Percentiles rank a stretch among this genome's conserved stretches.
These are phyloP conservation scores for Alauda arvensis DNA, from an alignment of 2,797 vertebrate species.

Conservation along the genomic window DNA sequence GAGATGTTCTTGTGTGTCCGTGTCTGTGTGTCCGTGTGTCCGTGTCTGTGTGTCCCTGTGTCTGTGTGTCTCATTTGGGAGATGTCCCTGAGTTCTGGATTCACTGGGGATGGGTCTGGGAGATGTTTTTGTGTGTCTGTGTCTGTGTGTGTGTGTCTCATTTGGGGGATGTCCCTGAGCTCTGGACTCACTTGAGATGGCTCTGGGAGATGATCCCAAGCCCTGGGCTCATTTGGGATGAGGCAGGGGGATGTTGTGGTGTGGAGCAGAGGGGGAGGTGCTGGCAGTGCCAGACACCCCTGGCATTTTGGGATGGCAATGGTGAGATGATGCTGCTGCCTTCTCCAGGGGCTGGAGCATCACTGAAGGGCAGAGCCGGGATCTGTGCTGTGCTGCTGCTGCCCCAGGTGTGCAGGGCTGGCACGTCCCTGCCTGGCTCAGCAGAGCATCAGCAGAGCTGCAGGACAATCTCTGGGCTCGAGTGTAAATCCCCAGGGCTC, in stretches of 20 bases:
- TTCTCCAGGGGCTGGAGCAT: not conserved
- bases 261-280: not conserved
- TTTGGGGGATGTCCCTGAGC: fast-evolving
- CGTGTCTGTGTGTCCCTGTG: no score
- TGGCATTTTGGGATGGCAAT: not conserved
- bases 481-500: slow-evolving; percentile 39
- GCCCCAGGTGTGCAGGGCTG: not conserved
- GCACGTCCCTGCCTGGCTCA: not conserved
- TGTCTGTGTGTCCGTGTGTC: no score
- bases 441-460: not conserved
- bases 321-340: not conserved
- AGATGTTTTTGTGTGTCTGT: no score
- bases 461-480: not conserved
- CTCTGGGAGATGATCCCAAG: fast-evolving
- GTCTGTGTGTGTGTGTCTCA: no score
- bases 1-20: not conserved
- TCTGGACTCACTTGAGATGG: fast-evolving
- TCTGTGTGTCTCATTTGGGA: no score
- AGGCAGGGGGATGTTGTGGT: fast-evolving
- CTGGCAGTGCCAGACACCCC: not conserved
- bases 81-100: no score
- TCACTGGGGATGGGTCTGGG: no score
- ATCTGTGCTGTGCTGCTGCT: not conserved
- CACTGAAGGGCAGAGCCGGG: fast-evolving
- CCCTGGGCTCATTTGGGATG: no score